Percentiles rank a stretch among this genome's conserved stretches.
Conservation (phyloP, 2,888 invertebrate species). For the Entomobrya multifasciata region DNA sequence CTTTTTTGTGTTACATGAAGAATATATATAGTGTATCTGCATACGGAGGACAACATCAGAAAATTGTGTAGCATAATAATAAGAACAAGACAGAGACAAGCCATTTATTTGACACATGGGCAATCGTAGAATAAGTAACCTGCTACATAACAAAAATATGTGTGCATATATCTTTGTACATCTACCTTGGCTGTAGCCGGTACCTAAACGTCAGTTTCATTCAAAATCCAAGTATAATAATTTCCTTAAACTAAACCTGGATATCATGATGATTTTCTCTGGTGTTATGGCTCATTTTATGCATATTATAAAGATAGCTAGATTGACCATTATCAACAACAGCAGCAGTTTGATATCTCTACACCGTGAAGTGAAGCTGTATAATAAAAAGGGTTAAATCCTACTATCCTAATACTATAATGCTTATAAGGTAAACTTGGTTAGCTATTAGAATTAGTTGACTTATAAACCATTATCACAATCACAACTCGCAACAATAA, state of each 20-base stretch:
- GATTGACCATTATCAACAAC: conserved; percentile 44
- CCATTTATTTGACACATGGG: conserved; percentile 65
- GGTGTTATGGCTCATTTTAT: conserved; percentile 44
- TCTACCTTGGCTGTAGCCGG: too few relatives aligned
- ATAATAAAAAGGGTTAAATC: too few relatives aligned
- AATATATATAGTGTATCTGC: too few relatives aligned
- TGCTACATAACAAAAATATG: neutral
- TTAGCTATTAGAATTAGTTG: conserved; percentile 61
- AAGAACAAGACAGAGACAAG: conserved; percentile 59
- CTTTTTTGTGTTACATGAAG: conserved; percentile 50
- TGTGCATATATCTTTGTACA: too few relatives aligned
- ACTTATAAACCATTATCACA: conserved; percentile 52
- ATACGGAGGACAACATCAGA: conserved; percentile 33
- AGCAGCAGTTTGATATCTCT: too few relatives aligned
- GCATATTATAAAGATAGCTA: conserved; percentile 35
- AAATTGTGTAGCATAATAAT: conserved; percentile 44
- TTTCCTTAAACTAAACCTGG: conserved; percentile 41
- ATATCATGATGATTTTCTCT: conserved; percentile 30
- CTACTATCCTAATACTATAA: too few relatives aligned
- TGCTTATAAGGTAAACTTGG: too few relatives aligned
- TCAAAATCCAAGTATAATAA: conserved; percentile 24
- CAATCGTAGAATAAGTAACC: conserved; percentile 8
- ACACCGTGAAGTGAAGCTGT: too few relatives aligned
- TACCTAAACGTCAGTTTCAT: neutral
- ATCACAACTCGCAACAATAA: conserved; percentile 52